These are phyloP conservation scores for Podarcis raffonei DNA, from an alignment of 2,113 vertebrate species.

Conservation along the genomic window DNA sequence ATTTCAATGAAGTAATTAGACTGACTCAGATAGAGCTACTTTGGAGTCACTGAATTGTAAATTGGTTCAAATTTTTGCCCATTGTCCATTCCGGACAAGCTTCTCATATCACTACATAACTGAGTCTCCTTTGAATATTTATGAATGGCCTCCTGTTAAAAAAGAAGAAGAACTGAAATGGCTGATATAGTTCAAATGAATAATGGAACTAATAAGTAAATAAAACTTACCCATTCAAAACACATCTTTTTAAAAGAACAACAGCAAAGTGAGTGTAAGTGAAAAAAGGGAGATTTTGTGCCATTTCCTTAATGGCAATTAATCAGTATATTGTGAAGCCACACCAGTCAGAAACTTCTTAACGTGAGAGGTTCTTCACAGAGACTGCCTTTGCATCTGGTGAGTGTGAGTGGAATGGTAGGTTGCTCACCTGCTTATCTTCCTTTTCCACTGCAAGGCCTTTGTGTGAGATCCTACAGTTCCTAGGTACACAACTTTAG, in stretches of 20 bases:
- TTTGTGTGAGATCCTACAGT: not conserved
- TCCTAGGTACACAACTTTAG: not conserved
- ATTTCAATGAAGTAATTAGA: slow-evolving; percentile 37
- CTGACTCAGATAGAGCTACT: slow-evolving; percentile 6
- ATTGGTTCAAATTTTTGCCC: slow-evolving; percentile 8
- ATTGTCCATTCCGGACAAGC: not conserved
- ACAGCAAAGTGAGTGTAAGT: not conserved
- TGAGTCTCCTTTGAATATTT: slow-evolving; percentile 5
- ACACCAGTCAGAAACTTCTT: not conserved
- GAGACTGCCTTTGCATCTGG: not conserved
- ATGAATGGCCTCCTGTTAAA: slow-evolving; percentile 6
- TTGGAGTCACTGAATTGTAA: not conserved
- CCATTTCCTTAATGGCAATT: not conserved
- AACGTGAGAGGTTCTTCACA: not conserved
- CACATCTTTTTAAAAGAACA: not conserved
- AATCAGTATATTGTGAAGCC: not conserved
- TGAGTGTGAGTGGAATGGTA: not conserved
- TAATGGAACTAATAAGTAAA: not conserved
- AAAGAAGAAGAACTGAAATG: not conserved
- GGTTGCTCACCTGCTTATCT: not conserved
- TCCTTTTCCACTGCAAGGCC: not conserved
- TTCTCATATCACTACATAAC: not conserved
- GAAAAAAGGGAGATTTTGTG: not conserved
- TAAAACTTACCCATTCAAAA: not conserved
- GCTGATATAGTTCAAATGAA: not conserved